Percentiles rank a stretch among this genome's conserved stretches.
Evolutionary conservation across 2,797 vertebrate species (phyloP).

Genomic region (Avahi laniger): DNA sequence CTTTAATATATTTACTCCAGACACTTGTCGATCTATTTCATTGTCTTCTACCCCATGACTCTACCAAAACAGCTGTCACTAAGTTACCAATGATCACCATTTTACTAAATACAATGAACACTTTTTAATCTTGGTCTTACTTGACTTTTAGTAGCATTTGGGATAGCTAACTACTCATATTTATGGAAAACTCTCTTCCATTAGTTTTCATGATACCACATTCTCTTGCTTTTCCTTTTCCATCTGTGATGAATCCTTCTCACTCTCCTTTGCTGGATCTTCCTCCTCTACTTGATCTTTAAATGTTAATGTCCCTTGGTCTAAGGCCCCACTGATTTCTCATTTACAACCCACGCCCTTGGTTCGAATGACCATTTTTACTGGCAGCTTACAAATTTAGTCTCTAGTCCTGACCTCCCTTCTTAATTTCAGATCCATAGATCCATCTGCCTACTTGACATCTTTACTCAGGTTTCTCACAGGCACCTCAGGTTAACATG

Average conservation of each 20-base stretch:
- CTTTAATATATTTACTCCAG: neutral
- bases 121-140: neutral
- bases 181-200: neutral
- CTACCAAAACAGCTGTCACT: neutral
- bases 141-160: constrained; percentile 2
- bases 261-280: neutral
- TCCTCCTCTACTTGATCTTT: constrained; percentile 5
- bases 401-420: neutral
- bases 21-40: neutral
- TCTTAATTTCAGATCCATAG: neutral
- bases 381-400: neutral
- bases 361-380: constrained; percentile 3
- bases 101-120: neutral
- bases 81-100: neutral
- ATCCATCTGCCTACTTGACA: neutral
- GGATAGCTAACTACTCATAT: neutral
- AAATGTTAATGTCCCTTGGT: neutral
- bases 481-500: neutral
- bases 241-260: neutral
- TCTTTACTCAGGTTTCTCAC: constrained; percentile 3
- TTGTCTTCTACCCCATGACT: neutral
- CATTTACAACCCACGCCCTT: neutral
- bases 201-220: neutral
- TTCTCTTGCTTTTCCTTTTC: constrained; percentile 11
- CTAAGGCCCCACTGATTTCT: neutral